Evolutionary conservation across 2,797 vertebrate genomes (phyloP).

Genomic region (Microcaecilia unicolor): DNA sequence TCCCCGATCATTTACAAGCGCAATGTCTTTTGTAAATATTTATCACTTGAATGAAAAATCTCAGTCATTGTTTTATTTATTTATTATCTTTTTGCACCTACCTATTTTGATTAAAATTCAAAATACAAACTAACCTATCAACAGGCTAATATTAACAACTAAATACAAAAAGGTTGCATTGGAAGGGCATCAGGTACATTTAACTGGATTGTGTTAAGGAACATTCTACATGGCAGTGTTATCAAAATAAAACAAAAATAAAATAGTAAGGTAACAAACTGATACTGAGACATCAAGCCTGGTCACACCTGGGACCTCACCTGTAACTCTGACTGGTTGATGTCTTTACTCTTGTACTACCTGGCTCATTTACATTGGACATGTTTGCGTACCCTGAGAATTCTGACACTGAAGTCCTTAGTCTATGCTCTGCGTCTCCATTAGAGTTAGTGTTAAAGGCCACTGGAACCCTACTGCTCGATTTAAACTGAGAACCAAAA

Average conservation of each 20-base stretch:
- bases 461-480: constrained; percentile 90
- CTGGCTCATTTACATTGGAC: constrained; percentile 95
- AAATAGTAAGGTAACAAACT: constrained; percentile 60
- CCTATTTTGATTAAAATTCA: constrained; percentile 75
- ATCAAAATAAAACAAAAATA: constrained; percentile 65
- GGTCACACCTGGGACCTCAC: constrained; percentile 78
- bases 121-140: constrained; percentile 87
- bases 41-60: constrained; percentile 65
- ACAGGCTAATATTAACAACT: constrained; percentile 78
- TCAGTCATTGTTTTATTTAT: constrained; percentile 54
- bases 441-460: constrained; percentile 80
- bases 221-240: constrained; percentile 99
- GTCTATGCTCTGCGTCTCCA: constrained; percentile 87
- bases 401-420: constrained; percentile 97
- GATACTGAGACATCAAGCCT: constrained; percentile 60
- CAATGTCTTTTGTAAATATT: constrained; percentile 89
- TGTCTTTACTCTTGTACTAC: constrained; percentile 97
- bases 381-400: constrained; percentile 99
- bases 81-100: constrained; percentile 64
- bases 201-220: constrained; percentile 87
- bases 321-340: constrained; percentile 98
- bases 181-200: constrained; percentile 90
- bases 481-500: constrained; percentile 97
- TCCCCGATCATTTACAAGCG: constrained; percentile 89
- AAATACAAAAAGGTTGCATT: constrained; percentile 93